Percentiles rank a stretch among this genome's conserved stretches.
These are phyloP conservation scores for Noctua comes DNA, from an alignment of 2,888 invertebrate genomes.

Conservation along the genomic window DNA sequence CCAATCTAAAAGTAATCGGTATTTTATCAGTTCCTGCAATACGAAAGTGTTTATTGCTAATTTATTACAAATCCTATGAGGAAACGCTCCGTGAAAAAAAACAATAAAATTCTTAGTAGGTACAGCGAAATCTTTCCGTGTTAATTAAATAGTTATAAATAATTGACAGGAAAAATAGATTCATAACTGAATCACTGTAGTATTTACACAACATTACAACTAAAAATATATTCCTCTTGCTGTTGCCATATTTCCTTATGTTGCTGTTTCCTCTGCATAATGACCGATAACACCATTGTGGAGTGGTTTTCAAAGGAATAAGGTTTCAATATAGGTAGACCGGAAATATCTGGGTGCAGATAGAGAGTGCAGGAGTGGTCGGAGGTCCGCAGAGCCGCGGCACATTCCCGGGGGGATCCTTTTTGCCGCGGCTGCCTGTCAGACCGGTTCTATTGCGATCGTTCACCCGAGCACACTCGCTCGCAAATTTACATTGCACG, in stretches of 20 bases:
- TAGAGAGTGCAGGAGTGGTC: constrained; percentile 67
- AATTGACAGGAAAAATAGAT: constrained; percentile 38
- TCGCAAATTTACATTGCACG: constrained; percentile 80
- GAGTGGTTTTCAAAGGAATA: constrained; percentile 39
- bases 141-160: constrained; percentile 9
- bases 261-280: constrained; percentile 54
- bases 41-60: constrained; percentile 38
- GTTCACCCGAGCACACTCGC: constrained; percentile 82
- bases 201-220: constrained; percentile 15
- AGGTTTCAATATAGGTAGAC: constrained; percentile 71
- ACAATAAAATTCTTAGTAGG: constrained; percentile 18
- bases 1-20: constrained; percentile 52
- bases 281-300: constrained; percentile 44
- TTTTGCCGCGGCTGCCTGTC: constrained; percentile 77
- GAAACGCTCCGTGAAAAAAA: constrained; percentile 28
- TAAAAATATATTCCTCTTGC: constrained; percentile 1
- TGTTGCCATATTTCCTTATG: constrained; percentile 46
- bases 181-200: constrained; percentile 33
- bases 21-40: constrained; percentile 55
- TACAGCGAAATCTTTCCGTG: constrained; percentile 15
- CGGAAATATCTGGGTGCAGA: constrained; percentile 79
- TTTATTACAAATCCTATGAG: constrained; percentile 21
- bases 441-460: constrained; percentile 86
- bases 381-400: constrained; percentile 49
- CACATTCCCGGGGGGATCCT: constrained; percentile 85